Evolutionary conservation across 1,140 invertebrate species (phyloP).

Genomic region (Brachionus calyciflorus): DNA sequence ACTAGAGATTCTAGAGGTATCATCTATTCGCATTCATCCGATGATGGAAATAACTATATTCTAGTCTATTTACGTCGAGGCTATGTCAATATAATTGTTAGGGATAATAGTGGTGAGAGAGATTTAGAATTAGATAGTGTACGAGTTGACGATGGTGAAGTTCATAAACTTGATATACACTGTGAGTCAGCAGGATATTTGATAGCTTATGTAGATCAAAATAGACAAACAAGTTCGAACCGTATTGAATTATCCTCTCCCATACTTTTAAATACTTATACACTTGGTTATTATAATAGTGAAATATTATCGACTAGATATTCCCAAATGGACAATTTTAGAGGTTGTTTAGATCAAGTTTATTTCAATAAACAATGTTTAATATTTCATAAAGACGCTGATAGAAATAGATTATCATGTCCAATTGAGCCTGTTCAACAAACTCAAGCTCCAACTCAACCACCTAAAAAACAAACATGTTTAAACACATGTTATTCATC

Average conservation of each 20-base stretch:
- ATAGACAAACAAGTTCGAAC: background rate
- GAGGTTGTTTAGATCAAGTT: conserved; percentile 28
- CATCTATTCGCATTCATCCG: conserved; percentile 32
- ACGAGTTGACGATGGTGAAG: conserved; percentile 8
- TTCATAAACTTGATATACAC: conserved; percentile 7
- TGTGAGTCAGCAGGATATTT: conserved; percentile 11
- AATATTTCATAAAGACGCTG: background rate
- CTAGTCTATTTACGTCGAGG: conserved; percentile 30
- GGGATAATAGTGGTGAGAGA: conserved; percentile 5
- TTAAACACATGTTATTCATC: background rate
- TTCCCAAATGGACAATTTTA: background rate
- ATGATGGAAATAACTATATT: background rate
- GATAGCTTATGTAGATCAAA: conserved; percentile 19
- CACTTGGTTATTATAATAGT: conserved; percentile 39
- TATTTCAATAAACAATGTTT: conserved; percentile 18
- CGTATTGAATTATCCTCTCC: conserved; percentile 11
- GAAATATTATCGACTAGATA: background rate
- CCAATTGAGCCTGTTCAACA: background rate
- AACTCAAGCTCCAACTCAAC: background rate
- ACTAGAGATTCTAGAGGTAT: background rate
- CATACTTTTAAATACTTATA: background rate
- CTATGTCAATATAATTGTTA: background rate
- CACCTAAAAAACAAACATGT: background rate
- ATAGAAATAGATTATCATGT: background rate
- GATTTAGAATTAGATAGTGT: background rate